A percentile compares a stretch with the other conserved stretches of the same genome.
Conservation (phyloP, 2,888 invertebrate species). For the Leucophenga maculata region DNA sequence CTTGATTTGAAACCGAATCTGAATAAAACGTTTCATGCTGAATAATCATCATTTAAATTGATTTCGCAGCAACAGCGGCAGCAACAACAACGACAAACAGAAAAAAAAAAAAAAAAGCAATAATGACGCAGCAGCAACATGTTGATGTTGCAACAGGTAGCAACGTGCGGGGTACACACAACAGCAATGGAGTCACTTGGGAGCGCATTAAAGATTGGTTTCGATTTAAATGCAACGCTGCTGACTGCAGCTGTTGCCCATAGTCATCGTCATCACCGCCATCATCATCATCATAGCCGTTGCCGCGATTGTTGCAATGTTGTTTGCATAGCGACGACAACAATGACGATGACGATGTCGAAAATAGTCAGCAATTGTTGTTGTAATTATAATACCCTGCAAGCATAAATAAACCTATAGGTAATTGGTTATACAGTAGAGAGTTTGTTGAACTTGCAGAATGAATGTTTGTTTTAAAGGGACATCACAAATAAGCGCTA, state of each 20-base stretch:
- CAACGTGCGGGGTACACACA: no score
- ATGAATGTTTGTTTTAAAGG: no score
- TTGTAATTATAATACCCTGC: not conserved
- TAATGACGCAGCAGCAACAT: constrained; percentile 13
- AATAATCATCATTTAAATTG: constrained; percentile 65
- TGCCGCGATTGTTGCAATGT: constrained; percentile 14
- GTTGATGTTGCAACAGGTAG: constrained; percentile 9
- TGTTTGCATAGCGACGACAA: constrained; percentile 32
- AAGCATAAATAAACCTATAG: no score
- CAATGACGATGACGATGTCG: constrained; percentile 30
- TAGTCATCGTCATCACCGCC: not conserved
- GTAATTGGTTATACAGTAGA: no score
- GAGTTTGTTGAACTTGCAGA: no score
- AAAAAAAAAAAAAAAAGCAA: not conserved
- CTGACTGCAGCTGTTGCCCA: not conserved
- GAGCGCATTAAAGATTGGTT: constrained; percentile 24
- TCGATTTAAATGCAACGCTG: constrained; percentile 21
- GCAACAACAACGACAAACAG: not conserved
- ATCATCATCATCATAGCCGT: no score
- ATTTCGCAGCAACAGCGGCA: constrained; percentile 52
- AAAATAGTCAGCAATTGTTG: not conserved
- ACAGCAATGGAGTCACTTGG: not conserved
- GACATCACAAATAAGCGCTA: no score
- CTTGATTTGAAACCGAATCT: constrained; percentile 35
- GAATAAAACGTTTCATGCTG: constrained; percentile 45